These are phyloP conservation scores for Mesoligia furuncula DNA, from an alignment of 2,888 invertebrate genomes.

Conservation along the genomic window DNA sequence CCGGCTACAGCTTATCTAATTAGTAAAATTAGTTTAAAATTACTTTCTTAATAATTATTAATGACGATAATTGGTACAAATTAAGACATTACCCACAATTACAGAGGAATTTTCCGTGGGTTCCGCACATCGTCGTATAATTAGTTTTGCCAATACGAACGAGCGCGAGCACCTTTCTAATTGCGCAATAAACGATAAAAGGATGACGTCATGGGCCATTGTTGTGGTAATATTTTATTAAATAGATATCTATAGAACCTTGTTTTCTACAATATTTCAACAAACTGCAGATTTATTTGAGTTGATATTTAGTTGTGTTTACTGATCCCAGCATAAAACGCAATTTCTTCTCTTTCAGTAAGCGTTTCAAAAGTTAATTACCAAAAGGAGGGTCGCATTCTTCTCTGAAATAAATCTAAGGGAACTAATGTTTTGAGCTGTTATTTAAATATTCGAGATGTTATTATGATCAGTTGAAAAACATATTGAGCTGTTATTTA, in stretches of 20 bases:
- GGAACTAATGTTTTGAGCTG: too few relatives aligned
- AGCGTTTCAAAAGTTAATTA: not conserved
- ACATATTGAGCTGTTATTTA: too few relatives aligned
- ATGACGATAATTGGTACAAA: conserved; percentile 52
- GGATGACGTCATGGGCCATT: conserved; percentile 26
- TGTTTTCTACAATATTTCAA: not conserved
- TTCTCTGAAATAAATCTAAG: not conserved
- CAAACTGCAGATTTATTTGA: not conserved
- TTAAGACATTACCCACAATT: conserved; percentile 56
- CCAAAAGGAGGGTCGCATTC: not conserved
- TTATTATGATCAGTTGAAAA: too few relatives aligned
- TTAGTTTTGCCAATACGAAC: conserved; percentile 53
- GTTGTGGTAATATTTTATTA: conserved; percentile 35
- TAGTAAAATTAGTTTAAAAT: conserved; percentile 33
- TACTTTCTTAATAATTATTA: conserved; percentile 46
- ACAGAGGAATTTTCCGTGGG: conserved; percentile 39
- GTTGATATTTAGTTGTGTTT: not conserved
- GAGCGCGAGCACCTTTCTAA: conserved; percentile 35
- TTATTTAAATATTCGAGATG: too few relatives aligned
- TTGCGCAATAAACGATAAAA: conserved; percentile 42
- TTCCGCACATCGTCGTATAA: conserved; percentile 39
- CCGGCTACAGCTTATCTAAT: conserved; percentile 8
- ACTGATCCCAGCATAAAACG: not conserved
- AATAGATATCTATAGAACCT: not conserved
- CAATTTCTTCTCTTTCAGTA: not conserved